Base-by-base conservation (phyloP, 2,888 invertebrate species). In the Leptopilina drosophilae region DNA sequence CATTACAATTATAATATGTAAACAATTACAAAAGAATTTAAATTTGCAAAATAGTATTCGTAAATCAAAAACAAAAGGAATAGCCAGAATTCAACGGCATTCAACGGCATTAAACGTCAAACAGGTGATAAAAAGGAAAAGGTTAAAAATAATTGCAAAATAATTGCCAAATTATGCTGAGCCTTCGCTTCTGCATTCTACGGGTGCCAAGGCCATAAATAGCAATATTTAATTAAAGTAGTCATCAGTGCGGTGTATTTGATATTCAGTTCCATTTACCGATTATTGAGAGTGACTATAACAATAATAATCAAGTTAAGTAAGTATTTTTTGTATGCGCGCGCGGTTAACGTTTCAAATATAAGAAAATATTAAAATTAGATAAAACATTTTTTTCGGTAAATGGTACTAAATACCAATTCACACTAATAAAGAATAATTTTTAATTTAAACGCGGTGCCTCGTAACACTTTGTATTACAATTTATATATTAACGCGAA, bases 81-180 rank as follows among this genome's bases (percentile, higher is more conserved):
- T 26, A 53, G 12, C n/a, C 53, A 26, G 14, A 56, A 53, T n/a
- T 73, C 33, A 5, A n/a, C 15, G 62, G 20, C 62, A 53, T n/a
- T 73, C 33, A 5, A n/a, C 15, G 62, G 20, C 62, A 73, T 73
- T 56, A n/a, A 49, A 69, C 53, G 33, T 56, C n/a, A 9, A 40
- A 33, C 7, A 2, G 26, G 73, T 33, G 56, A 56, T 73, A 11
- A 12, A 56, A 73, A 14, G 5, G 33, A 33, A 46, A 73, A 53
- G 56, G 12, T 20, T 20, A 20, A 20, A 20, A 20, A 20, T 20
- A 20, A 12, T 49, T 49, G 1, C 11, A 49, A 46, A 46, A 67
- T 67, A 20, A 53, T 73, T 56, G 56, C 56, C 73, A 73, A 73
- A 69, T 69, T 73, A 14, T 56, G 73, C 73, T 73, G 56, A 73